phyloP scores from a whole-genome alignment of 2,797 vertebrate species.

The Neopelma chrysocephalum region DNA sequence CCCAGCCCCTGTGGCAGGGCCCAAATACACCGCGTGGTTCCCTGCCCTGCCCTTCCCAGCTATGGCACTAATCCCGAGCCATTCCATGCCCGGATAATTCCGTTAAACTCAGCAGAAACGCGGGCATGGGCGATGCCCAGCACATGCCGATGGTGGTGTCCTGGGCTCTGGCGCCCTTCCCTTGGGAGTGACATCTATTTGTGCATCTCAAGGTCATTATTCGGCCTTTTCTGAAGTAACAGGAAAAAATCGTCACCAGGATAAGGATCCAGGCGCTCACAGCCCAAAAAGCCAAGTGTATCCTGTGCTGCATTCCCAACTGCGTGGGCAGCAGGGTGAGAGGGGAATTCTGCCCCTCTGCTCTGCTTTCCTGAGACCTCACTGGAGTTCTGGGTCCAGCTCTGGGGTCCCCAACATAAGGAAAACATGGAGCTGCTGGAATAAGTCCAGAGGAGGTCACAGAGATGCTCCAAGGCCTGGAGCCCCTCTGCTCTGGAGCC shows the following conservation, averaged over 20 bases:
- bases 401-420: not conserved
- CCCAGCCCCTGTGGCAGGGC: not conserved
- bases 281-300: fast-evolving
- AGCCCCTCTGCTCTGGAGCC: not conserved
- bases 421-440: not conserved
- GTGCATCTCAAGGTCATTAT: not conserved
- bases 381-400: not conserved
- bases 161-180: not conserved
- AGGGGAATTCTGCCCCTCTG: not conserved
- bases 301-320: not conserved
- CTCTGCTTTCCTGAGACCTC: not conserved
- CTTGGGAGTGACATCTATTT: not conserved
- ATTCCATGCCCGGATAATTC: not conserved
- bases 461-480: not conserved
- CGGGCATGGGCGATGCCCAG: not conserved
- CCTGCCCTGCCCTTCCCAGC: not conserved
- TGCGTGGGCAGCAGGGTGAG: not conserved
- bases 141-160: fast-evolving
- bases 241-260: not conserved
- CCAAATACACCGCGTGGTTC: fast-evolving
- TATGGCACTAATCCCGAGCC: not conserved
- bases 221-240: fast-evolving
- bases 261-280: fast-evolving
- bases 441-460: not conserved
- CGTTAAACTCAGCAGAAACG: not conserved